These are phyloP conservation scores for Eupleurogrammus muticus DNA, from an alignment of 2,797 vertebrate genomes.

Conservation along the genomic window DNA sequence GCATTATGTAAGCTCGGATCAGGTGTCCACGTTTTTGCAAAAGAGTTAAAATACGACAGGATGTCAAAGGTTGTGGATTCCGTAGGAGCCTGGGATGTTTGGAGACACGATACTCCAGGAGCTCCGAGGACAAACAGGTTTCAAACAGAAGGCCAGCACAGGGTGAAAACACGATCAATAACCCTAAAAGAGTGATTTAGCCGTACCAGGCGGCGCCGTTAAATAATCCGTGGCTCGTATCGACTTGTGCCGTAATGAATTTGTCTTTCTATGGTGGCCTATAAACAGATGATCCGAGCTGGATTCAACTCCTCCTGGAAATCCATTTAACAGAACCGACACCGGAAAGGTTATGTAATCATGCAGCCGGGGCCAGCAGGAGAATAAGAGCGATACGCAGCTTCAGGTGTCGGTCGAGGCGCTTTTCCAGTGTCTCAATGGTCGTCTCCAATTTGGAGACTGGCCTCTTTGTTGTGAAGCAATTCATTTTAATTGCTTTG, in stretches of 20 bases:
- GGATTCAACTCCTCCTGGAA: background rate
- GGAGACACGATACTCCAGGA: too few species aligned
- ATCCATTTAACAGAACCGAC: background rate
- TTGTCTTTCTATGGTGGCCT: background rate
- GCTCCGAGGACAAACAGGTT: too few species aligned
- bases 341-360: background rate
- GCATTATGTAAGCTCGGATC: conserved; percentile 50
- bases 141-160: conserved; percentile 37
- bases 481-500: conserved; percentile 16
- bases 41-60: conserved; percentile 62
- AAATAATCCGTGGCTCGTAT: background rate
- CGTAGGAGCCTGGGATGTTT: conserved; percentile 49
- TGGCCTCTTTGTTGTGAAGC: conserved; percentile 4
- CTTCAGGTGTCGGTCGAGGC: conserved; percentile 12
- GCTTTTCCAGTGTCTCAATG: background rate
- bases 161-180: conserved; percentile 9
- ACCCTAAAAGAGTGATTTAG: conserved; percentile 8
- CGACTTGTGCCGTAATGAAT: background rate
- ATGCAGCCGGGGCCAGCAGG: background rate
- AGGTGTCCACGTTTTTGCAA: conserved; percentile 48
- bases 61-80: conserved; percentile 63
- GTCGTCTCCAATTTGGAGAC: conserved; percentile 10
- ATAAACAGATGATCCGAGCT: background rate
- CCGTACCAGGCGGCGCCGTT: background rate
- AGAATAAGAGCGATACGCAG: conserved; percentile 19